Evolutionary conservation across 2,888 invertebrate genomes (phyloP).

Genomic region (Colletes collaris): DNA sequence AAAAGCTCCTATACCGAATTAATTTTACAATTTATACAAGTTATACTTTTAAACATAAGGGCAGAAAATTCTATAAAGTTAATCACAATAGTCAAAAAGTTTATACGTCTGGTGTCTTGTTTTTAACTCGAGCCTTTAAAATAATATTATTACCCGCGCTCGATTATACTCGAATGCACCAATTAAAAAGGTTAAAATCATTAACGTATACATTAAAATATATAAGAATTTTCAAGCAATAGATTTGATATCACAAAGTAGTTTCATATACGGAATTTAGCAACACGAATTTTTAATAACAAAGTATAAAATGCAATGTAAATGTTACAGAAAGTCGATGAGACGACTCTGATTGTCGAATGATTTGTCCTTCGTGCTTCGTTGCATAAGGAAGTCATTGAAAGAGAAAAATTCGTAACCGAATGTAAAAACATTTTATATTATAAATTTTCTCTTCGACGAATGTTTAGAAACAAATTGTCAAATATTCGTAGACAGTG

Average conservation of each 20-base stretch:
- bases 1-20: no score
- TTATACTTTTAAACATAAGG: no score
- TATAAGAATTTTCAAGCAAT: neutral
- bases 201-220: neutral
- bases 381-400: conserved; percentile 42
- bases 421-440: conserved; percentile 5
- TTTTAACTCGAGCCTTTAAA: no score
- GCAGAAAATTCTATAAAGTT: no score
- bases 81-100: no score
- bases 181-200: no score
- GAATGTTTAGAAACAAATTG: neutral
- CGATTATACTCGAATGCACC: no score
- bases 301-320: neutral
- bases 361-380: conserved; percentile 23
- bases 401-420: conserved; percentile 1
- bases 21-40: no score
- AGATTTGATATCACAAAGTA: neutral
- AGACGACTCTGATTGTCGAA: neutral
- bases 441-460: neutral
- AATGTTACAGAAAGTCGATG: neutral
- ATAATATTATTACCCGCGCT: no score
- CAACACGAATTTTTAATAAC: neutral
- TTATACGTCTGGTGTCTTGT: no score
- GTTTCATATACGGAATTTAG: neutral
- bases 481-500: neutral